Evolutionary conservation across 2,797 vertebrate genomes (phyloP), one percentile per base, ranked within the genome.

Genomic region (Sebastes dallii): DNA sequence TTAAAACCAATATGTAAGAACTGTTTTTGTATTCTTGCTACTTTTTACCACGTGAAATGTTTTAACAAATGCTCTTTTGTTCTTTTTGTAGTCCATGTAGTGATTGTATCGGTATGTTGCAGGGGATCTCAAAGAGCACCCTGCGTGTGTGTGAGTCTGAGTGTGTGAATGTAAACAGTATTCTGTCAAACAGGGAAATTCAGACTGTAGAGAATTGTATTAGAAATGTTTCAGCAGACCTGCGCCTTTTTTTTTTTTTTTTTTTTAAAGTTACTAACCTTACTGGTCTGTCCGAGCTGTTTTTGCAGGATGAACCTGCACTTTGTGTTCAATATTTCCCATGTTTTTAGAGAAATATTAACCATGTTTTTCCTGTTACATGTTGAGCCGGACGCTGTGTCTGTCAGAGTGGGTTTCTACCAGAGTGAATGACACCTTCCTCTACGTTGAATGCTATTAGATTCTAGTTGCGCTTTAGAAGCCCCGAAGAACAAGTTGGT

Each of bases 11-110:
- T 73, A 70, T 56, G 76, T 79, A 46, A 85, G 27, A 84, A 77
- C 66, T 70, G 78, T 92, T 93, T 91, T 94, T 93, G 88, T 95
- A 94, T 91, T 90, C 56, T 83, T 89, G 87, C 80, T 88, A 90
- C 82, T 90, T 92, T 89, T 91, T 92, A 89, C 78, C 72, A 80
- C 14, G 85, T 91, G 81, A 91, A 83, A 78, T 52, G 62, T 94
- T 93, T 94, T 80, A 34, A 92, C 76, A 85, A 76, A 88, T 67
- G 85, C 42, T 86, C 56, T 77, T 83, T 83, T 75, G 69, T 85
- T 74, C 75, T 90, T 92, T 90, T 84, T 87, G 82, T 92, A 78
- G 81, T 90, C 66, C 85, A 50, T 65, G 75, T 90, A 71, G 88
- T 94, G 82, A 83, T 86, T 86, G 85, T 91, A 86, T 81, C 24